Percentiles rank a stretch among this genome's conserved stretches.
Evolutionary conservation across 2,888 invertebrate species (phyloP).

Genomic region (Ophion costatus): DNA sequence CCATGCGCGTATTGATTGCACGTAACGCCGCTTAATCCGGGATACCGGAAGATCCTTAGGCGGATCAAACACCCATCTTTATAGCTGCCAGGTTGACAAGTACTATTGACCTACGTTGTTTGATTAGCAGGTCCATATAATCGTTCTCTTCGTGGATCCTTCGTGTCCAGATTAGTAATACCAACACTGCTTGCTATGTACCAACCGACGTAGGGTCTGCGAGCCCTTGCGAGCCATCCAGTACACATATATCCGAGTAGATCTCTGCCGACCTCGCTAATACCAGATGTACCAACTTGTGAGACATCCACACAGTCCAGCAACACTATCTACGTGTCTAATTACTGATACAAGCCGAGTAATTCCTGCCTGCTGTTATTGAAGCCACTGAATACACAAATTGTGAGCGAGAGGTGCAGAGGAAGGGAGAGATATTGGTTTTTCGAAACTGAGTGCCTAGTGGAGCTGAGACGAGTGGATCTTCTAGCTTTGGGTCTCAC

Average conservation of each 20-base stretch:
- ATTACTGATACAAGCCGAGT: conserved; percentile 81
- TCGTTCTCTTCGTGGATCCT: conserved; percentile 35
- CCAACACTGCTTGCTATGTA: conserved; percentile 33
- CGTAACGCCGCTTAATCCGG: neutral
- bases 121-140: conserved; percentile 30
- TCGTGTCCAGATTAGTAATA: conserved; percentile 43
- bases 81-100: conserved; percentile 19
- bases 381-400: conserved; percentile 61
- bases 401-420: conserved; percentile 63
- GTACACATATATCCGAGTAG: conserved; percentile 10
- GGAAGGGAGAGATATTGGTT: neutral
- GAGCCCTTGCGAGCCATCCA: neutral
- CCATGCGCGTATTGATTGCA: neutral
- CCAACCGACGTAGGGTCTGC: conserved; percentile 1
- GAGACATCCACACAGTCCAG: conserved; percentile 60
- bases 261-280: conserved; percentile 21
- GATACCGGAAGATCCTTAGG: neutral
- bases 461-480: neutral
- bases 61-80: neutral
- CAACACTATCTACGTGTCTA: conserved; percentile 75
- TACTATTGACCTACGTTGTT: conserved; percentile 26
- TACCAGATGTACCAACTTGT: conserved; percentile 31
- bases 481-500: conserved; percentile 13
- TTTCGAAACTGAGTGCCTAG: neutral
- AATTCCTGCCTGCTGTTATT: conserved; percentile 71